A percentile compares a stretch with the other conserved stretches of the same genome.
phyloP scores from a whole-genome alignment of 2,888 invertebrate genomes.

The Drepanosiphum platanoidis region DNA sequence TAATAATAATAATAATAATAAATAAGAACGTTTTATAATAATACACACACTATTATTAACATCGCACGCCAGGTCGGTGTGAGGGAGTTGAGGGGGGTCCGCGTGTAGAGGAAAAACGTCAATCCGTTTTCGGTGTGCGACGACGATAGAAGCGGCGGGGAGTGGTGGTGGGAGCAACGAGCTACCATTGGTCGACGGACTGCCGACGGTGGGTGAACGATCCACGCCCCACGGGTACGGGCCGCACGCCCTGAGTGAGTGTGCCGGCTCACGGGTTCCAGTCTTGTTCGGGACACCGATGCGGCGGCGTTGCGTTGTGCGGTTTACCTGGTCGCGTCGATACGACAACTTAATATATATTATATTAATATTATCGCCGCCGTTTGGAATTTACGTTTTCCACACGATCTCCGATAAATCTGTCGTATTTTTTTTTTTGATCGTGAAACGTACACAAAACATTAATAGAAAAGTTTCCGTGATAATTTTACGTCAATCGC shows the following conservation, averaged over 20 bases:
- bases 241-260: constrained; percentile 28
- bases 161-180: neutral
- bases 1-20: neutral
- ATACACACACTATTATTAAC: no score
- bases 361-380: no score
- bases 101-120: neutral
- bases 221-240: constrained; percentile 58
- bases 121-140: neutral
- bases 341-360: no score
- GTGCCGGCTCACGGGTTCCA: constrained; percentile 3
- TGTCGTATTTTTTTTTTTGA: no score
- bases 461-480: no score
- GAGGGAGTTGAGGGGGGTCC: neutral
- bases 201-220: constrained; percentile 1
- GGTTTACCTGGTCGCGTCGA: no score
- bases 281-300: constrained; percentile 55
- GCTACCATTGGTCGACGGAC: constrained; percentile 26
- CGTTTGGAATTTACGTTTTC: no score
- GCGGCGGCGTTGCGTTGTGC: constrained; percentile 20
- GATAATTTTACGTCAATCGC: no score
- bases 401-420: no score
- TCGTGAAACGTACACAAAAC: no score
- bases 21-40: neutral
- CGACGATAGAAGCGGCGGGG: neutral
- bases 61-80: neutral